Evolutionary conservation across 2,797 vertebrate species (phyloP), one percentile per base, ranked within the genome.

Genomic region (Apogon hyalosoma): DNA sequence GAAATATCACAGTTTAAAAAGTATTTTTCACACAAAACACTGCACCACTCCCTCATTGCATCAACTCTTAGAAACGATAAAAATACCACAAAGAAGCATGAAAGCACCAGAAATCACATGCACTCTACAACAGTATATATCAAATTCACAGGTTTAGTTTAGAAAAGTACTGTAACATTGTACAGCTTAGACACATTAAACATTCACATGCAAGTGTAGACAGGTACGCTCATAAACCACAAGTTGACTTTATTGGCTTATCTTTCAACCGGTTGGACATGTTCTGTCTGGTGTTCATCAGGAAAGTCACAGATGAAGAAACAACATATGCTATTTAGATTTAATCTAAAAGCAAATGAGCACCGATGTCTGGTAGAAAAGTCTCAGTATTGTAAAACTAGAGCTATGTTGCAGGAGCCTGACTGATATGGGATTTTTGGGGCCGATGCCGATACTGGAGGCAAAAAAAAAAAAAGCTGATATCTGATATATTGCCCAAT

Each of bases 271-370:
- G 9, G 19, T 38, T 41, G n/a, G 42, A 68, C 58, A 15, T 48
- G 47, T 51, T 55, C 36, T 48, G 18, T 24, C 49, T 46, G 3
- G 50, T n/a, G 14, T 24, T 16, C 4, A 47, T 33, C n/a, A 49
- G 33, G 2, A 33, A 38, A 54, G 15, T 11, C 42, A 11, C 11
- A 48, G 7, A 24, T 38, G 19, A 9, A 3, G 3, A 42, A 28
- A 43, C 49, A 59, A 66, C 60, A 48, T 55, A 57, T 75, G 60
- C 15, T 24, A 47, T 36, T 12, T 24, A 47, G 13, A 21, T 64
- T 49, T 61, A 19, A 60, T 18, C 42, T 43, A 10, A 15, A 48
- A 57, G 3, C 15, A 21, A 54, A 15, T n/a, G 8, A 63, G 33
- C 50, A 48, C 24, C 7, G 7, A 33, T 33, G 31, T 33, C 31